phyloP scores from a whole-genome alignment of 2,797 vertebrate genomes.

The Micrastur ruficollis region DNA sequence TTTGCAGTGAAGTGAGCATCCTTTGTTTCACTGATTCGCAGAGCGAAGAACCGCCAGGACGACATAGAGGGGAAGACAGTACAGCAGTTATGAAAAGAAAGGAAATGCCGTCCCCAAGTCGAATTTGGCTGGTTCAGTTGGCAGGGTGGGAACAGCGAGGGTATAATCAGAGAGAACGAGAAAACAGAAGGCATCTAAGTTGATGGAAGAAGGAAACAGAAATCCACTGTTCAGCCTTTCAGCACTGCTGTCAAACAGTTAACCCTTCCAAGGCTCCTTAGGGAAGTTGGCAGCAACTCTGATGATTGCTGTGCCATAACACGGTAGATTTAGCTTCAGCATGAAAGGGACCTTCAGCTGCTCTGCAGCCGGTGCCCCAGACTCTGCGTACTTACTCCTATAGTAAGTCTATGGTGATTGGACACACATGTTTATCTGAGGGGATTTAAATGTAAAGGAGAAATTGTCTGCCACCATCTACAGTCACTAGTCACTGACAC shows the following conservation, averaged over 20 bases:
- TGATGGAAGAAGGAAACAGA: neutral
- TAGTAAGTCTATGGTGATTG: fast-evolving
- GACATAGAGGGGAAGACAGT: neutral
- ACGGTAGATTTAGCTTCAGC: fast-evolving
- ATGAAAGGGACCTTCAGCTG: neutral
- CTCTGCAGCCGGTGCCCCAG: neutral
- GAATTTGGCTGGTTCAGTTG: neutral
- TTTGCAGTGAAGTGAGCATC: neutral
- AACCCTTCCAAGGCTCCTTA: neutral
- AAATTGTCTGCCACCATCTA: neutral
- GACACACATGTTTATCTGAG: no score
- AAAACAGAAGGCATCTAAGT: neutral
- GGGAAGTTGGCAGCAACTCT: neutral
- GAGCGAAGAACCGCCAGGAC: neutral
- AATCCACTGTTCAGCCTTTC: neutral
- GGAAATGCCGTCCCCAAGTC: neutral
- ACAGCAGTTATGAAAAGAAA: neutral
- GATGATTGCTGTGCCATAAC: neutral
- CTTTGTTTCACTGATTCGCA: neutral
- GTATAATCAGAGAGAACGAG: neutral
- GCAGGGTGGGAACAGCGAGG: neutral
- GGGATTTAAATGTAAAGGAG: neutral
- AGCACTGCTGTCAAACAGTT: neutral
- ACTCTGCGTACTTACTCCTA: neutral
- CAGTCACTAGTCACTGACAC: neutral